These are phyloP conservation scores for Blastobasis adustella DNA, from an alignment of 2,888 invertebrate species.

Conservation along the genomic window DNA sequence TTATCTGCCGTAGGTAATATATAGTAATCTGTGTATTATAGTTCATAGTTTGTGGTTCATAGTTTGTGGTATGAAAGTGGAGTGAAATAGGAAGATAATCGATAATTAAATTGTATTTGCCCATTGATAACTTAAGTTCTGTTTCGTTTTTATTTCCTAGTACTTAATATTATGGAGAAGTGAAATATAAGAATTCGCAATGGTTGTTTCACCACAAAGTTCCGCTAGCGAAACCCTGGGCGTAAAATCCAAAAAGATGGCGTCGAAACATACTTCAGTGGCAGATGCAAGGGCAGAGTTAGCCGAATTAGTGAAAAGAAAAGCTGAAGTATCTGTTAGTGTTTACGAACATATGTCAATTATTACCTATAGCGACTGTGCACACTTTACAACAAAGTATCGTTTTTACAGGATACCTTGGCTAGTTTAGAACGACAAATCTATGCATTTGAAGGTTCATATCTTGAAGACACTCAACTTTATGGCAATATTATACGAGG, in stretches of 20 bases:
- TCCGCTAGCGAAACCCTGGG: constrained; percentile 59
- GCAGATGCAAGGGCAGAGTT: constrained; percentile 93
- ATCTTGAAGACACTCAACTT: constrained; percentile 97
- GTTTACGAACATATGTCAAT: not conserved
- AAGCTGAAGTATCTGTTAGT: constrained; percentile 96
- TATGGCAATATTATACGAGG: constrained; percentile 99
- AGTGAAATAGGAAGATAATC: too few species aligned
- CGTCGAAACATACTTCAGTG: constrained; percentile 64
- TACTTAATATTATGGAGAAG: too few species aligned
- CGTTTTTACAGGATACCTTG: constrained; percentile 87
- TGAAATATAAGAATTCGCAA: constrained; percentile 11
- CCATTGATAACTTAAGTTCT: too few species aligned
- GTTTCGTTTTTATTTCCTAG: too few species aligned
- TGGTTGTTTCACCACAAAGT: constrained; percentile 71
- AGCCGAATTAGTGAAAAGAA: constrained; percentile 95
- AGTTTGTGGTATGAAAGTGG: too few species aligned
- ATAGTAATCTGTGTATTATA: too few species aligned
- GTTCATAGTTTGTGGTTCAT: too few species aligned
- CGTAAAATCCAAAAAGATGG: constrained; percentile 60
- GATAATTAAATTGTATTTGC: too few species aligned
- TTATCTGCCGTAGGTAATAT: too few species aligned
- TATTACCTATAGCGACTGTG: too few species aligned
- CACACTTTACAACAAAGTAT: not conserved
- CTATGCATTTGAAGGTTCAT: constrained; percentile 99
- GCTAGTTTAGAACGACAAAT: constrained; percentile 98